phyloP scores from a whole-genome alignment of 1,140 invertebrate species.

The Galleria mellonella region DNA sequence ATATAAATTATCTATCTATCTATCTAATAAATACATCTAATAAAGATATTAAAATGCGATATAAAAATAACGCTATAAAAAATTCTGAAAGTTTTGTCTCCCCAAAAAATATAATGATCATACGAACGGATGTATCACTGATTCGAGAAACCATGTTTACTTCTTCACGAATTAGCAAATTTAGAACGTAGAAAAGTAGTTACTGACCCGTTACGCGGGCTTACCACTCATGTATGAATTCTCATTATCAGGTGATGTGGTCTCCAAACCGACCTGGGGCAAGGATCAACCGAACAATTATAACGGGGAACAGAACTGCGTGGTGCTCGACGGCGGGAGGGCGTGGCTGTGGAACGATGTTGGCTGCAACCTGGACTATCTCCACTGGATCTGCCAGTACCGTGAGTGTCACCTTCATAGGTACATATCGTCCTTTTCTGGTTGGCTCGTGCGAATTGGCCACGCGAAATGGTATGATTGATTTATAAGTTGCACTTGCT shows the following conservation, averaged over 20 bases:
- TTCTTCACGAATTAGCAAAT: too few relatives aligned
- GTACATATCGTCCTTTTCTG: constrained; percentile 61
- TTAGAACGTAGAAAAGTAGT: too few relatives aligned
- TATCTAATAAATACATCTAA: too few relatives aligned
- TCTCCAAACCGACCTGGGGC: constrained; percentile 89
- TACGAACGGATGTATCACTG: too few relatives aligned
- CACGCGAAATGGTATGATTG: constrained; percentile 7
- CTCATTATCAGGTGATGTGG: constrained; percentile 78
- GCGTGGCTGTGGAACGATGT: constrained; percentile 97
- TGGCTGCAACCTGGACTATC: constrained; percentile 92
- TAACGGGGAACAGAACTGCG: constrained; percentile 95
- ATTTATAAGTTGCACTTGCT: too few relatives aligned
- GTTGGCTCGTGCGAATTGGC: constrained; percentile 36
- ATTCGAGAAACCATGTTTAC: too few relatives aligned
- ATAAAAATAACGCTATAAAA: too few relatives aligned
- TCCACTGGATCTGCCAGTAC: constrained; percentile 95
- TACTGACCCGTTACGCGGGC: too few relatives aligned
- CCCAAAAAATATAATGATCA: too few relatives aligned
- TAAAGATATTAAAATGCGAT: too few relatives aligned
- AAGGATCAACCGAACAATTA: constrained; percentile 97
- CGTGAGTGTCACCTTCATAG: constrained; percentile 78
- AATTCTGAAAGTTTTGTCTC: too few relatives aligned
- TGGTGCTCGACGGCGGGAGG: constrained; percentile 90
- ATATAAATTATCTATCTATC: too few relatives aligned
- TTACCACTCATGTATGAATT: background rate